Conservation (phyloP, 2,113 vertebrate species). For the Psittacara wagleri region DNA sequence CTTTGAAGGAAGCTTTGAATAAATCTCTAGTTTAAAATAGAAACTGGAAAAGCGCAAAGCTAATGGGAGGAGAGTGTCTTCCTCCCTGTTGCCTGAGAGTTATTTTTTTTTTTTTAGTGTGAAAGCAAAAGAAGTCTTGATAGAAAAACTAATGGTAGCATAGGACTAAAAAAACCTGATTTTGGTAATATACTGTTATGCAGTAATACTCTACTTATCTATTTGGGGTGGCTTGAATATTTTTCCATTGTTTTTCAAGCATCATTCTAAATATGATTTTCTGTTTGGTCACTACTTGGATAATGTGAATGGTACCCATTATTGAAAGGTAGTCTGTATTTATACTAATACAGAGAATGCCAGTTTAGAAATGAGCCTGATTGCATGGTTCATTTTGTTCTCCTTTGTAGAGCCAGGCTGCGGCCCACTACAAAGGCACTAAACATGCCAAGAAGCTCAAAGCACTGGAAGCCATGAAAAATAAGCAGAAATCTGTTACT, state of each 20-base stretch:
- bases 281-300: conserved; percentile 29
- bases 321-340: conserved; percentile 83
- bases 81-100: neutral
- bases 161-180: neutral
- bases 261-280: conserved; percentile 65
- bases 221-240: neutral
- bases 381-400: conserved; percentile 86
- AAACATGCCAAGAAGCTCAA: conserved; percentile 99
- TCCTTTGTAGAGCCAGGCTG: conserved; percentile 95
- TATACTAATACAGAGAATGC: conserved; percentile 79
- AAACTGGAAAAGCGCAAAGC: neutral
- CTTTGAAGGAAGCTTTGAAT: neutral
- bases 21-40: neutral
- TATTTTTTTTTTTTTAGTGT: neutral
- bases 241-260: conserved; percentile 37
- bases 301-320: conserved; percentile 74
- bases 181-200: neutral
- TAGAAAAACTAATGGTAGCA: neutral
- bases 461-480: conserved; percentile 93
- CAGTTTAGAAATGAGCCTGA: conserved; percentile 84
- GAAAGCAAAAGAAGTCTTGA: neutral
- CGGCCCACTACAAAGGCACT: conserved; percentile 99
- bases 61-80: neutral
- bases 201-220: neutral
- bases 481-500: conserved; percentile 89